A percentile compares a stretch with the other conserved stretches of the same genome.
These are phyloP conservation scores for Trinorchestia longiramus DNA, from an alignment of 1,140 invertebrate species.

Conservation along the genomic window DNA sequence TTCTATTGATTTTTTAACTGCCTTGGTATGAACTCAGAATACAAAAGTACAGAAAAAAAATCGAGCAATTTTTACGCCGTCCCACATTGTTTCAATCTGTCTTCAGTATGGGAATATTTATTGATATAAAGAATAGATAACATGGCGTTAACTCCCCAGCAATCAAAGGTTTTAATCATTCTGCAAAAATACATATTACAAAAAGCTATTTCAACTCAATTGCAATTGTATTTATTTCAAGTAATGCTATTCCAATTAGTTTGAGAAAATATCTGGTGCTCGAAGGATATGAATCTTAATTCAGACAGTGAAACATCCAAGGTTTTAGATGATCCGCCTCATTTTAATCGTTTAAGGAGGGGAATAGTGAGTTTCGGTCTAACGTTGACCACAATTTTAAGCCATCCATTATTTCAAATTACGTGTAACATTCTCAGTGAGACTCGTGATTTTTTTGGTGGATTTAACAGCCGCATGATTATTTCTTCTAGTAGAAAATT, in stretches of 20 bases:
- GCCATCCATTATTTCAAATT: not conserved
- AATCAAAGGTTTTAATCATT: too few species aligned
- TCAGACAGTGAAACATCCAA: not conserved
- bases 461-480: too few species aligned
- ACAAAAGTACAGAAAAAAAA: not conserved
- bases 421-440: not conserved
- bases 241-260: not conserved
- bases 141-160: too few species aligned
- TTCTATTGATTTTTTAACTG: not conserved
- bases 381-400: not conserved
- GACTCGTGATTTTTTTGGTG: not conserved
- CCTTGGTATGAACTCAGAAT: not conserved
- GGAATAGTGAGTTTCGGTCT: not conserved
- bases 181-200: too few species aligned
- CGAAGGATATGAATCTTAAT: not conserved
- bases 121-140: not conserved
- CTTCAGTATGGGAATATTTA: not conserved
- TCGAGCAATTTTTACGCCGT: not conserved
- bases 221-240: not conserved
- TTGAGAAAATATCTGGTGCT: not conserved
- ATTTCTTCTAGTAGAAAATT: too few species aligned
- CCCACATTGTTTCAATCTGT: not conserved
- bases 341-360: not conserved
- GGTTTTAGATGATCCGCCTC: not conserved
- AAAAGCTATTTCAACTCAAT: not conserved